These are phyloP conservation scores for Cheilosia urbana DNA, from an alignment of 2,888 invertebrate genomes.

Conservation along the genomic window DNA sequence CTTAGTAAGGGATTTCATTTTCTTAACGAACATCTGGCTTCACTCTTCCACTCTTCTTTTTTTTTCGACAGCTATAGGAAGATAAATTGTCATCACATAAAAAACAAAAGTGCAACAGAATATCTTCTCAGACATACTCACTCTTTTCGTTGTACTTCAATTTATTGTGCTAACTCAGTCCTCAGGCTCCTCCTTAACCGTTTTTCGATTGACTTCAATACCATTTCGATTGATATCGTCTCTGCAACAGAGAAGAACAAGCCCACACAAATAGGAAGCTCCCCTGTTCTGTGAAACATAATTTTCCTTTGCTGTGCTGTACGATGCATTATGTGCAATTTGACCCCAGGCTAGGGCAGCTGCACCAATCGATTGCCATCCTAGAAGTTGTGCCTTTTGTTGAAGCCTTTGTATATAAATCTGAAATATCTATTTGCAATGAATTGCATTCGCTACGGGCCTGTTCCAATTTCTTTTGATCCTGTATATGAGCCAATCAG, in stretches of 20 bases:
- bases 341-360: conserved; percentile 1
- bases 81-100: not conserved
- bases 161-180: not conserved
- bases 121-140: not conserved
- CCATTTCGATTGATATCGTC: conserved; percentile 32
- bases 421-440: conserved; percentile 13
- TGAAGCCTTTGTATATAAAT: not conserved
- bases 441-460: conserved; percentile 44
- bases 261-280: conserved; percentile 14
- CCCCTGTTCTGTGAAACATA: conserved; percentile 1
- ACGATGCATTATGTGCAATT: conserved; percentile 33
- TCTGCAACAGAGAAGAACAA: conserved; percentile 29
- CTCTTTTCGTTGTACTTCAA: conserved; percentile 6
- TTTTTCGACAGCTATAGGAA: no score
- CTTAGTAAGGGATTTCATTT: no score
- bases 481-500: conserved; percentile 6
- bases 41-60: no score
- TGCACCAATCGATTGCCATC: conserved; percentile 3
- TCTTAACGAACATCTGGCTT: no score
- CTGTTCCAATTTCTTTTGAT: conserved; percentile 2
- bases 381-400: conserved; percentile 6
- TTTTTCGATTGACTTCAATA: conserved; percentile 32
- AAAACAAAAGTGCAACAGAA: not conserved
- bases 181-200: not conserved
- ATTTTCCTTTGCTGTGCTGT: not conserved